A percentile compares a stretch with the other conserved stretches of the same genome.
phyloP scores from a whole-genome alignment of 2,797 vertebrate species.

The Leptoclinus maculatus region DNA sequence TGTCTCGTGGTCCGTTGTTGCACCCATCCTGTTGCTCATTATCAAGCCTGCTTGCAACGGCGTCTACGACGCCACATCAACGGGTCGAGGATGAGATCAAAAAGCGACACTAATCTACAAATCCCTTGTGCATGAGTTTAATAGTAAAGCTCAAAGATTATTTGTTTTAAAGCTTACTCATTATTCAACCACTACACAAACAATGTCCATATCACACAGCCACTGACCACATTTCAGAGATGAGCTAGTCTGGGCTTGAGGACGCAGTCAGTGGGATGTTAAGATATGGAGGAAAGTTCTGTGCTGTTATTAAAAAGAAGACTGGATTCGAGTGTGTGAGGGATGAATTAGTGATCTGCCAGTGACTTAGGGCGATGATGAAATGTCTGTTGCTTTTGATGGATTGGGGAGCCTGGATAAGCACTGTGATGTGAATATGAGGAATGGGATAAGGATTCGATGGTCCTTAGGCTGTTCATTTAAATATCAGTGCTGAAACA shows the following conservation, averaged over 20 bases:
- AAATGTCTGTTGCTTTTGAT: constrained; percentile 45
- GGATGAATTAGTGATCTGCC: constrained; percentile 44
- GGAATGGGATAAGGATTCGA: constrained; percentile 46
- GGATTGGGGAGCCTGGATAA: constrained; percentile 10
- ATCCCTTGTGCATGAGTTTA: constrained; percentile 71
- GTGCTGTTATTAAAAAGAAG: constrained; percentile 30
- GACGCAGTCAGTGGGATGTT: constrained; percentile 52
- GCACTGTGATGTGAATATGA: constrained; percentile 47
- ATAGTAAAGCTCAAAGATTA: constrained; percentile 80
- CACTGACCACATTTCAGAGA: constrained; percentile 66
- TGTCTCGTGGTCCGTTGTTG: constrained; percentile 44
- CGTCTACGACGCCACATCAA: constrained; percentile 54
- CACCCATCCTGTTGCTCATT: constrained; percentile 73
- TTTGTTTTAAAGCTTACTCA: constrained; percentile 74
- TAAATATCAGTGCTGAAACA: constrained; percentile 46
- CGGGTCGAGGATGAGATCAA: constrained; percentile 61
- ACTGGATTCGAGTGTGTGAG: not conserved
- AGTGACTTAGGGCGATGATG: constrained; percentile 53
- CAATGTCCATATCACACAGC: constrained; percentile 72
- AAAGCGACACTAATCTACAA: constrained; percentile 75
- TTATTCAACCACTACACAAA: constrained; percentile 58
- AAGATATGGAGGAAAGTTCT: constrained; percentile 36
- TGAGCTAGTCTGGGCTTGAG: constrained; percentile 40
- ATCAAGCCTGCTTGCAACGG: constrained; percentile 48
- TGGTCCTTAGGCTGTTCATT: constrained; percentile 65